Conservation (phyloP, 2,113 vertebrate species). For the Pteruthius melanotis region DNA sequence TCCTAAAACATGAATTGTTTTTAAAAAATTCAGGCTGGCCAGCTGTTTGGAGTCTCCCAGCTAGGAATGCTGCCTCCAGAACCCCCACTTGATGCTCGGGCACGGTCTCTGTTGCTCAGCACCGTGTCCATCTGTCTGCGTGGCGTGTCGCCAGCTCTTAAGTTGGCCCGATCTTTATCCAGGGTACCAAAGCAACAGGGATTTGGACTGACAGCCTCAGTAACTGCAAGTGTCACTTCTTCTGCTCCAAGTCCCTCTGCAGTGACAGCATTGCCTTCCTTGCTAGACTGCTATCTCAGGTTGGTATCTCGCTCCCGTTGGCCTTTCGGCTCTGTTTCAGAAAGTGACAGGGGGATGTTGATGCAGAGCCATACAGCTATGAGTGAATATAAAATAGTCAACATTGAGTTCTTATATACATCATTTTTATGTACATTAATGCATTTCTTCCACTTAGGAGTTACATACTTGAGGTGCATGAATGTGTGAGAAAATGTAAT, state of each 20-base stretch:
- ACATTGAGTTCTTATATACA: neutral
- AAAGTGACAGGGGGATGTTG: neutral
- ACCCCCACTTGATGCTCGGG: neutral
- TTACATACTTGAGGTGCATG: neutral
- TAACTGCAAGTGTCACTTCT: neutral
- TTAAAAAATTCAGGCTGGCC: neutral
- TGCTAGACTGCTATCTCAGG: neutral
- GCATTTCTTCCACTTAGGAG: neutral
- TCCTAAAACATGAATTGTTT: neutral
- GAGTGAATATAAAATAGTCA: neutral
- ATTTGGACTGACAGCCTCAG: neutral
- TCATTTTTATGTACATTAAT: neutral
- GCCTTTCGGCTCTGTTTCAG: neutral
- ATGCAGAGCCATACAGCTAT: neutral
- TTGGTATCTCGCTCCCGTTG: neutral
- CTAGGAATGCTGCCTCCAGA: neutral
- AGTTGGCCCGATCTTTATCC: neutral
- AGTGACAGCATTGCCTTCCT: neutral
- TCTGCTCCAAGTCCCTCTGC: neutral
- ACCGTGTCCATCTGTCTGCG: neutral
- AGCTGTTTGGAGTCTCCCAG: slow-evolving; percentile 24
- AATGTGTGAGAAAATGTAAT: neutral
- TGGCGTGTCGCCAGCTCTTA: neutral
- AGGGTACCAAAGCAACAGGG: neutral
- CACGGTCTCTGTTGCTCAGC: neutral